Base-by-base conservation (phyloP, 2,113 vertebrate species). In the Channa argus region DNA sequence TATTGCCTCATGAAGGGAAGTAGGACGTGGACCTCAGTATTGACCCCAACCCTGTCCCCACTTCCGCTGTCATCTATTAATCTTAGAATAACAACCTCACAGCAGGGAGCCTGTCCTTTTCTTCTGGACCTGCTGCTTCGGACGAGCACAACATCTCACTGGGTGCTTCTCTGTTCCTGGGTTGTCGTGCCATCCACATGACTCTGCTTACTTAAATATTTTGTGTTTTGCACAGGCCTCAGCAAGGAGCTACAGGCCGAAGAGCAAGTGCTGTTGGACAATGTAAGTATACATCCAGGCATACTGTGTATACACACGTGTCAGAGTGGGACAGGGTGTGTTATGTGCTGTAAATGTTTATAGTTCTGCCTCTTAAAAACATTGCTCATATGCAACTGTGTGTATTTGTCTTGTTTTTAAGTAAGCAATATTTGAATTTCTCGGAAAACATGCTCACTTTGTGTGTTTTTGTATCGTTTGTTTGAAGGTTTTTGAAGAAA, bases 401-500 rank as follows among this genome's bases (percentile, higher is more conserved):
- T 41, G 14, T 8, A 9, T 54, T 24, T 74, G 47, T 71, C n/a
- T 72, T 59, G 11, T 61, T 77, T 73, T 71, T 3, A 41, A 73
- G 46, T 63, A 39, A 72, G 67, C 11, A 43, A 0, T 38, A 14
- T 9, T 34, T 12, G 1, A 36, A 14, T 47, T 65, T 62, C 58
- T 3, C n/a, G 69, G 41, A 36, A 68, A 46, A 5, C 14, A 2
- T 24, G 46, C 12, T 50, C 69, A 5, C 39, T 45, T 67, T 60
- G 15, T 55, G n/a, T 61, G 14, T 58, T 13, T 45, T 46, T 41
- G 13, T 44, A 5, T 61, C 67, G 4, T 51, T 69, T 83, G 9
- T 63, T 72, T 65, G 4, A 70, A 92, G 92, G 85, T 89, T 67
- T 91, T 90, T 74, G 74, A 88, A 45, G 90, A 93, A 49, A 72